phyloP scores from a whole-genome alignment of 2,888 invertebrate genomes.

The Phyllotreta cruciferae region DNA sequence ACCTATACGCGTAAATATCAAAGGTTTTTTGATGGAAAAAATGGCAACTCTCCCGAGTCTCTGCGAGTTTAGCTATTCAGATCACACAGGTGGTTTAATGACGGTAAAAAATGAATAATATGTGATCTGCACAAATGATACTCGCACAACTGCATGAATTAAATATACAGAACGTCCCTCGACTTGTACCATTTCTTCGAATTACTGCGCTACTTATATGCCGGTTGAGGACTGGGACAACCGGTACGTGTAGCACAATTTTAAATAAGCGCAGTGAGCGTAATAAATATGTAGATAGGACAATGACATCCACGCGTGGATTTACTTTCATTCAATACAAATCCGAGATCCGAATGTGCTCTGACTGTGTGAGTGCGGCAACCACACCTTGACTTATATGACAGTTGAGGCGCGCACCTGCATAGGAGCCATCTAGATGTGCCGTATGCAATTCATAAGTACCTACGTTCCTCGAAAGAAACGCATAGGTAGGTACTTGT shows the following conservation, averaged over 20 bases:
- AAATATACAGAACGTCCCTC: conserved; percentile 2
- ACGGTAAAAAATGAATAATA: conserved; percentile 35
- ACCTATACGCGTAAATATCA: no score
- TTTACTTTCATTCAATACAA: conserved; percentile 46
- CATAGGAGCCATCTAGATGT: conserved; percentile 43
- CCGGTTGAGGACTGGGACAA: not conserved
- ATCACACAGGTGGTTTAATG: conserved; percentile 38
- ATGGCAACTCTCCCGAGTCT: conserved; percentile 4
- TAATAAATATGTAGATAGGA: conserved; percentile 52
- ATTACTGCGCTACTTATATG: not conserved
- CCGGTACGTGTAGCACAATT: conserved; percentile 24
- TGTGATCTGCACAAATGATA: conserved; percentile 37
- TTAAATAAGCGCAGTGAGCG: conserved; percentile 39
- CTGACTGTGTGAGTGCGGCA: conserved; percentile 14
- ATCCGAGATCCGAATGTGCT: conserved; percentile 15
- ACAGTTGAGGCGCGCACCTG: conserved; percentile 51
- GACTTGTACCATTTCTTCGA: not conserved
- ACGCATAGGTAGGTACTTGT: no score
- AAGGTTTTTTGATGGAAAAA: no score
- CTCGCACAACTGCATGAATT: conserved; percentile 35
- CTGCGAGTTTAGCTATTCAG: conserved; percentile 23
- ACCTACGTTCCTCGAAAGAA: conserved; percentile 2
- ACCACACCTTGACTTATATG: conserved; percentile 53
- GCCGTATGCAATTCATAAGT: conserved; percentile 40
- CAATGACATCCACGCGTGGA: conserved; percentile 51